Base-by-base conservation (phyloP, 2,888 invertebrate species). In the Ichneumon xanthorius region DNA sequence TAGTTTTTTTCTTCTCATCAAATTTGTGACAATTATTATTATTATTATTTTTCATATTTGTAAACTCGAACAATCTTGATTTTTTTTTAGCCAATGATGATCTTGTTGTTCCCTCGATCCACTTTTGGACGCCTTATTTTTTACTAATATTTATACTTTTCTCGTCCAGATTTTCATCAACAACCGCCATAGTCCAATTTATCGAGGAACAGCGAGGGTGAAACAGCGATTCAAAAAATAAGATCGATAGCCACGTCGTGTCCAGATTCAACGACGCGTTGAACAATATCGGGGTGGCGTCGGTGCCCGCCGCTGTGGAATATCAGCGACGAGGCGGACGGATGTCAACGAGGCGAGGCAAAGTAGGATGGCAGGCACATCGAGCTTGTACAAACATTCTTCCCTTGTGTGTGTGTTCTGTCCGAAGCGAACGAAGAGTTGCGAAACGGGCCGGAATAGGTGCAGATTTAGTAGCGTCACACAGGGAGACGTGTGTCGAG, bases 381-480 rank as follows among this genome's bases (percentile, higher is more conserved):
- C 70, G 61, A 70, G 70, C 50, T 76, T 75, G 81, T 33, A 81
- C 76, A 81, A 76, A 81, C 37, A 70, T 61, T 76, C 45, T 76
- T 81, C n/a, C 22, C 33, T 37, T 33, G 6, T 58, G 48, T 70
- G 37, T 26, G 37, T 16, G 61, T 14, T 40, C 14, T 75, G 30
- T 48, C 48, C 61, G 75, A 75, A 63, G 48, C 73, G 75, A 48
- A 48, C 48, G 61, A 30, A 61, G 30, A 73, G 19, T 61, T 68
- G 61, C 75, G 37, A 61, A 81, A 68, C n/a, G 68, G 26, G 4
- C 2, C 40, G 26, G 53, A 70, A 75, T 37, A 4, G 63, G 26
- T 70, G 33, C 67, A 68, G 73, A 80, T 73, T 80, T 70, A 76
- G 76, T 81, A 76, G 48, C 30, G 80, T 68, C 48, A 61, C 45